Evolutionary conservation across 2,113 vertebrate species (phyloP), one percentile per base, ranked within the genome.

Genomic region (Ellobius talpinus): DNA sequence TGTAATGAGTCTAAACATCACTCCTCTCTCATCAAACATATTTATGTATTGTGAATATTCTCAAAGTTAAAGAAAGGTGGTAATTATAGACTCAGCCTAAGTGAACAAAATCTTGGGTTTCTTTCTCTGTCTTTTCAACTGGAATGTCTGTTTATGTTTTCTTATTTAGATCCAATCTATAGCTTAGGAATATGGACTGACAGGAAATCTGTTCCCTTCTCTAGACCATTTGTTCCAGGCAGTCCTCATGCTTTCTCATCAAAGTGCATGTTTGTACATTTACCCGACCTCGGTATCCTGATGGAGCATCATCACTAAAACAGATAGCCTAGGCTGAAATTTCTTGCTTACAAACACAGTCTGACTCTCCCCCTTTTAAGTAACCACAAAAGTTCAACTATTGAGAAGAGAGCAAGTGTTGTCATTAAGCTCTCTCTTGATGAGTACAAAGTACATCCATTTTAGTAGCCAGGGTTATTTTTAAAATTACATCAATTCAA

Each of bases 401-500:
- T 74, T 96, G 82, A 93, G 63, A 95, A 96, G 84, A 73, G 73
- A 91, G 66, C 89, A 94, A 93, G 73, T 91, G 65, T 89, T 96
- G 82, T 36, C 74, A 93, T 13, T 70, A 91, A 84, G 89, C 42
- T 78, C 73, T 74, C 87, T 95, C 91, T 98, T 65, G 12, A 19
- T 74, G n/a, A 79, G 82, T n/a, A 79, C 92, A 92, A 96, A 96
- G 84, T 94, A 90, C 42, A 95, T 29, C 93, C 65, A 70, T 95
- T 96, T 97, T 84, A 94, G 96, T 95, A 95, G 96, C 90, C 93
- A 91, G 89, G 55, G 77, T 90, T 91, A 97, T 95, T 96, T 93
- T 68, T 65, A 91, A 98, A 95, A 96, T 84, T 91, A 70, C 63
- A 76, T 87, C 90, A n/a, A 7, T 74, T 82, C 89, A 36, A 87